Evolutionary conservation across 2,797 vertebrate genomes (phyloP), one percentile per base, ranked within the genome.

Genomic region (Yasuhikotakia modesta): DNA sequence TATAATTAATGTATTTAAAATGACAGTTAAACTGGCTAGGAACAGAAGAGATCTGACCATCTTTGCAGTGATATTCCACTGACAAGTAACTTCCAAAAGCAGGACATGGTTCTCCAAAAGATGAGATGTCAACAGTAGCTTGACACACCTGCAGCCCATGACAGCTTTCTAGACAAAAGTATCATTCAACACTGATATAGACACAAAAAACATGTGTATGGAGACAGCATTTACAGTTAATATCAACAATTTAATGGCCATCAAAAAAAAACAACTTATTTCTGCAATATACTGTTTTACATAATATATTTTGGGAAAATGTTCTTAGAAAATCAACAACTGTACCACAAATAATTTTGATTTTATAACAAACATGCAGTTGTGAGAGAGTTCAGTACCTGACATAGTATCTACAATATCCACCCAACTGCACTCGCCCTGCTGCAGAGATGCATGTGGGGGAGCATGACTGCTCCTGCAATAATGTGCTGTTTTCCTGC

Each of bases 141-240:
- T 97, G 97, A 83, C 96, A 99, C 1, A 90, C 93, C 85, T 98
- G 96, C 58, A 95, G 94, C 70, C 97, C 94, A 0, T 93, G 96
- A 66, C 96, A 97, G 48, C 94, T 91, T 22, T 88, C 97, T 99
- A 85, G 1, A 74, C 12, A 67, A 69, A 32, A 48, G 4, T 10
- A 43, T 43, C 39, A 43, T 43, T 43, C 39, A 43, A 10, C 39
- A 43, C 8, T 79, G 17, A 66, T 22, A 39, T 13, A n/a, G 21
- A 43, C 16, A 39, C 66, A 30, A 70, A 27, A 53, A 21, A 1
- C 43, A 35, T 53, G 50, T 53, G n/a, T n/a, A n/a, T n/a, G n/a
- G n/a, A n/a, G n/a, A n/a, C n/a, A n/a, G n/a, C n/a, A n/a, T n/a
- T n/a, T 53, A 19, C 50, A 53, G n/a, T 53, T 8, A 53, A 19